Evolutionary conservation across 2,888 invertebrate genomes (phyloP), one percentile per base, ranked within the genome.

Genomic region (Podabrus alpinus): DNA sequence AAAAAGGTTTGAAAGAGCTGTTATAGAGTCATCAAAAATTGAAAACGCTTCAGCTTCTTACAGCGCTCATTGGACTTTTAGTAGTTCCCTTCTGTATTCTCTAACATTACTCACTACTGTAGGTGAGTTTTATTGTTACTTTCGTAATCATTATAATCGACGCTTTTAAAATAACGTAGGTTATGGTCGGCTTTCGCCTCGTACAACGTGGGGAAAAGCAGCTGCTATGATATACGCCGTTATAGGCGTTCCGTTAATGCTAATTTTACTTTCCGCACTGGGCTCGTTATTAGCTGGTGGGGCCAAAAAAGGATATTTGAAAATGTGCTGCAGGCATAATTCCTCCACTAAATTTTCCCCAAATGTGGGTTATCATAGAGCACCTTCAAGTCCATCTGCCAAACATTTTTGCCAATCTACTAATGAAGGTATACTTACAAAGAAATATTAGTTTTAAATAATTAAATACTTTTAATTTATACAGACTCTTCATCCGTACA

Each of bases 51-150:
- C 80, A 71, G 64, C 76, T 17, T 68, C 77, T 59, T 0, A 88
- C 87, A 16, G 89, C 80, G 88, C 89, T 68, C 92, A 92, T 82
- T 96, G 96, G 95, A 93, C 94, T 0, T 95, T 95, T 86, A 93
- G 94, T 21, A 94, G 95, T 78, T 94, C 96, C 2, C 87, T 96
- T 17, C 90, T 96, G 67, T 96, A 95, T 86, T 95, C 95, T 80
- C 92, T 96, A 83, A 95, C 95, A 61, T 91, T 96, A 82, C 94
- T 96, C 85, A 96, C 96, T 78, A 96, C 96, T 70, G 95, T 96
- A 86, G 96, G 96, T 95, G 86, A 90, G 91, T 64, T 64, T 45
- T 2, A 9, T n/a, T 45, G n/a, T 45, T n/a, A n/a, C n/a, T 45
- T 45, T 61, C 3, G 3, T 61, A 61, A 61, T 61, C 10, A 61